Percentiles rank a stretch among this genome's conserved stretches.
phyloP scores from a whole-genome alignment of 2,797 vertebrate species.

The Uromys caudimaculatus region DNA sequence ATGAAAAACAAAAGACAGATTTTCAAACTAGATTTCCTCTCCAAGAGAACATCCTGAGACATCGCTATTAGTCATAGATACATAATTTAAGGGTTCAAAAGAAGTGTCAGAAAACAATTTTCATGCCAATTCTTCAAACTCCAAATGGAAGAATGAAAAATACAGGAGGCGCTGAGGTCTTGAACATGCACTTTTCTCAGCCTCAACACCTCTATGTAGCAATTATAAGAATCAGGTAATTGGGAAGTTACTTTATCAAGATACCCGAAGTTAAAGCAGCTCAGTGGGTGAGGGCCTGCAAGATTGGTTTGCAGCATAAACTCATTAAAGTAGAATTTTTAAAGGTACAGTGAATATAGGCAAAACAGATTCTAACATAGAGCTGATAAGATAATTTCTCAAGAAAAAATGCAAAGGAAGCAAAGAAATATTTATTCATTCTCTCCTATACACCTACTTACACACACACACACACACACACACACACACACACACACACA shows the following conservation, averaged over 20 bases:
- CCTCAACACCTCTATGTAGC: slow-evolving; percentile 51
- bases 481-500: background rate
- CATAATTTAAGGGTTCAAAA: slow-evolving; percentile 84
- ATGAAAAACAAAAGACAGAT: slow-evolving; percentile 80
- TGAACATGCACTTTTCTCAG: slow-evolving; percentile 67
- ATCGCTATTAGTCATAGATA: slow-evolving; percentile 82
- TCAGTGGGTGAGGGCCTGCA: background rate
- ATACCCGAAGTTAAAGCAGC: slow-evolving; percentile 53
- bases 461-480: background rate
- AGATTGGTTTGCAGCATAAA: slow-evolving; percentile 35
- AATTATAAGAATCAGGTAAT: slow-evolving; percentile 79
- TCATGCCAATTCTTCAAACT: slow-evolving; percentile 83
- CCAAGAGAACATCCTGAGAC: slow-evolving; percentile 78
- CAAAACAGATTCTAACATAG: slow-evolving; percentile 12
- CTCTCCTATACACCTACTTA: background rate
- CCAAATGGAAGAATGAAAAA: slow-evolving; percentile 78
- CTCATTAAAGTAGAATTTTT: slow-evolving; percentile 55
- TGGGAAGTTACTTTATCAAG: slow-evolving; percentile 75
- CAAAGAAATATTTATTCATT: background rate
- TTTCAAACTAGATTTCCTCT: slow-evolving; percentile 80
- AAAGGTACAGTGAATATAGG: background rate
- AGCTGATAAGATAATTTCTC: background rate
- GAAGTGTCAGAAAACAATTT: slow-evolving; percentile 84
- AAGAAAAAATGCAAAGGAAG: slow-evolving; percentile 21
- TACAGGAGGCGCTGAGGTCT: slow-evolving; percentile 62